Conservation (phyloP, 2,113 vertebrate genomes). For the Albula goreensis region DNA sequence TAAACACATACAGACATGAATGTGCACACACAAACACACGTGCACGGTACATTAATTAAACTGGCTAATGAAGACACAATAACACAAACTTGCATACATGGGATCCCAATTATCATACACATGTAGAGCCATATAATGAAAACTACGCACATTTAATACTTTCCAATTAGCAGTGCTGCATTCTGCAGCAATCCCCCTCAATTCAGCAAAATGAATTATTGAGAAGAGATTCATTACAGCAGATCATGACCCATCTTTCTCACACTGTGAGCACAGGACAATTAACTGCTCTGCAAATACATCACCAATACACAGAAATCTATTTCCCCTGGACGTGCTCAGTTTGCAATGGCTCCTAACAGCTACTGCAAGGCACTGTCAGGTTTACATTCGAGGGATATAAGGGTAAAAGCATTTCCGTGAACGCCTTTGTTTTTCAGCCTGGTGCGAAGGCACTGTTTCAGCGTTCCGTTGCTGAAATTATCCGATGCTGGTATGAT, state of each 20-base stretch:
- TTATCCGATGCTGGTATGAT: too few species aligned
- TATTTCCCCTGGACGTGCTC: slow-evolving; percentile 43
- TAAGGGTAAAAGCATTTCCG: too few species aligned
- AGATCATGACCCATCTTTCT: slow-evolving; percentile 67
- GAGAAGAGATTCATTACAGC: slow-evolving; percentile 61
- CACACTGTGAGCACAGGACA: slow-evolving; percentile 36
- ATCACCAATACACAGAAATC: slow-evolving; percentile 57
- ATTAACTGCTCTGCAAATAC: slow-evolving; percentile 29
- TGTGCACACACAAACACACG: background rate
- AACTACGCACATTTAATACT: background rate
- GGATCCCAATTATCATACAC: background rate
- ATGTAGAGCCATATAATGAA: background rate
- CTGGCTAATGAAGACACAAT: background rate
- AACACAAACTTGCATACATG: background rate
- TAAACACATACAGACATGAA: background rate
- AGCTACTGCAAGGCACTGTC: too few species aligned
- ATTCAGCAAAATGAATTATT: slow-evolving; percentile 65
- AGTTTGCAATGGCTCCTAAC: slow-evolving; percentile 23
- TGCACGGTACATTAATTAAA: background rate
- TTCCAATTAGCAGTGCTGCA: slow-evolving; percentile 21
- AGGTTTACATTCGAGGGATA: too few species aligned
- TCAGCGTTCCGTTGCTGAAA: too few species aligned
- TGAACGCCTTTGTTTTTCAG: too few species aligned
- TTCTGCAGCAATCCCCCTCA: slow-evolving; percentile 53
- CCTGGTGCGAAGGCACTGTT: too few species aligned